These are phyloP conservation scores for Rhinopomastus cyanomelas DNA, from an alignment of 2,113 vertebrate genomes.

Conservation along the genomic window DNA sequence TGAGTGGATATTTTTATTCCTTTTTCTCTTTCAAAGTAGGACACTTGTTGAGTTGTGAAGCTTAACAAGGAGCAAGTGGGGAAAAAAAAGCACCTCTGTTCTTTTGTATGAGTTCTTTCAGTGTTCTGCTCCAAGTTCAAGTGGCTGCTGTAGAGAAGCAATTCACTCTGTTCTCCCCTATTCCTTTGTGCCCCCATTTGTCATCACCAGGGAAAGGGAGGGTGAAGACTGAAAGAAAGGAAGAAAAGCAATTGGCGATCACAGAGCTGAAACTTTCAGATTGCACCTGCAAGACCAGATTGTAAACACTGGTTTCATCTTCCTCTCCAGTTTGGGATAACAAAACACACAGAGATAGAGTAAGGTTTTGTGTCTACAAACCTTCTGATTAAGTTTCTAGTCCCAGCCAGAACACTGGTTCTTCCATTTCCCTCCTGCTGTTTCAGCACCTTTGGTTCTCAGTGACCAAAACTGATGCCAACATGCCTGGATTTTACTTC, in stretches of 20 bases:
- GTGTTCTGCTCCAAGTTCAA: constrained; percentile 61
- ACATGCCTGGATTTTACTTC: not conserved
- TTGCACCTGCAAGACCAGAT: constrained; percentile 49
- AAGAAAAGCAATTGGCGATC: constrained; percentile 54
- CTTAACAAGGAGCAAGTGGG: constrained; percentile 12
- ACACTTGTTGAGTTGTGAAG: constrained; percentile 53
- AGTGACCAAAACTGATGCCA: not conserved
- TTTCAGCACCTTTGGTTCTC: constrained; percentile 13
- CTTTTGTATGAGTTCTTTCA: constrained; percentile 16
- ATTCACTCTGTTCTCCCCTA: constrained; percentile 41
- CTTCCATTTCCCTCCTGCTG: not conserved
- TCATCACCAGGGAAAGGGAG: constrained; percentile 41
- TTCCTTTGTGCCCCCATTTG: constrained; percentile 62
- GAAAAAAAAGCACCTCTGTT: not conserved
- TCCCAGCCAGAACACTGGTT: constrained; percentile 1
- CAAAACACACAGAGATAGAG: not conserved
- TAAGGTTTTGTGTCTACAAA: not conserved
- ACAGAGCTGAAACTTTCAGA: constrained; percentile 25
- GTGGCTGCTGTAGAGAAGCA: constrained; percentile 55
- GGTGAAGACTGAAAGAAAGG: constrained; percentile 34
- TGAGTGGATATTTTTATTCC: not conserved
- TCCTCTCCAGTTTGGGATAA: constrained; percentile 37
- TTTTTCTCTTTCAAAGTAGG: constrained; percentile 1
- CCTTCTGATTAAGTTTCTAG: constrained; percentile 5
- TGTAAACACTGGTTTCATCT: constrained; percentile 70